Evolutionary conservation across 2,113 vertebrate genomes (phyloP).

Genomic region (Pteropus alecto): DNA sequence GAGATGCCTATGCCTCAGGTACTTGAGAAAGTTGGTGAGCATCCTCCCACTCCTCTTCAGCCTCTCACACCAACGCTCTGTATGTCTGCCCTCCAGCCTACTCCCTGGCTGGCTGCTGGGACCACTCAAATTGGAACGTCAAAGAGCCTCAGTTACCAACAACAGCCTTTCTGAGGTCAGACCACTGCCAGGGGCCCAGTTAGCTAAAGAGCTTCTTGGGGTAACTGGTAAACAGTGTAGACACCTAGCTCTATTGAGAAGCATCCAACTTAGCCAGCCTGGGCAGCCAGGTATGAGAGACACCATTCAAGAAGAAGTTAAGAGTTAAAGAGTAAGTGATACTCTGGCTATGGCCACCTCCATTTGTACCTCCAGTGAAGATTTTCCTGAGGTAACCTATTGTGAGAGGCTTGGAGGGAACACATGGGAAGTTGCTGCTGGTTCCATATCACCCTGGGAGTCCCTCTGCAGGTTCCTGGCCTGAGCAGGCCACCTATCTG

Average conservation of each 20-base stretch:
- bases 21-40: neutral
- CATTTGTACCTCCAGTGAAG: neutral
- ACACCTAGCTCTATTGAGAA: neutral
- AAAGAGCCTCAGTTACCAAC: neutral
- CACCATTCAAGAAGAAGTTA: neutral
- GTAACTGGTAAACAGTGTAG: neutral
- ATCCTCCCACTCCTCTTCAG: neutral
- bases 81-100: neutral
- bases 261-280: neutral
- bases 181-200: neutral
- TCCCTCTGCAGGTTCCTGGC: neutral
- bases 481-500: neutral
- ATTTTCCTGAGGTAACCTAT: neutral
- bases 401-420: neutral
- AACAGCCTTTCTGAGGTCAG: neutral
- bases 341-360: neutral
- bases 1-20: neutral
- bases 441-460: neutral
- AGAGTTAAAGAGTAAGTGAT: neutral
- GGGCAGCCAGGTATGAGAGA: neutral
- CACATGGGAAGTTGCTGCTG: neutral
- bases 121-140: neutral
- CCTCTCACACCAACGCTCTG: neutral
- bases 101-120: neutral
- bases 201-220: neutral